These are phyloP conservation scores for Sebastes schlegelii DNA, from an alignment of 2,113 vertebrate species.

Conservation along the genomic window DNA sequence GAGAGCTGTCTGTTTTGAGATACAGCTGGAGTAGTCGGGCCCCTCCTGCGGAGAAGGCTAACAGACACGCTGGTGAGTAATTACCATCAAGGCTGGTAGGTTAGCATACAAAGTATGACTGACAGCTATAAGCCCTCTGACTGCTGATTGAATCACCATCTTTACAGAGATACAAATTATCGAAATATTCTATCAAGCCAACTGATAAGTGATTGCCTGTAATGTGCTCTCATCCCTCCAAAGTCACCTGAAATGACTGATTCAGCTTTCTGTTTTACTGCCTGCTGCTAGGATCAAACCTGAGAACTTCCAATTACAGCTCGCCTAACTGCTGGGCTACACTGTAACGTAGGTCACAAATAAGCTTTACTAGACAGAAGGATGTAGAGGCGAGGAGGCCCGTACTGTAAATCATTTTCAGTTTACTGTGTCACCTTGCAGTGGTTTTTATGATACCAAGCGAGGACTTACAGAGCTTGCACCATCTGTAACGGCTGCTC, in stretches of 20 bases:
- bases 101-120: constrained; percentile 63
- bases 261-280: not conserved
- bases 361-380: constrained; percentile 1
- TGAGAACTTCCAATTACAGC: constrained; percentile 7
- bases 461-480: not conserved
- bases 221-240: not conserved
- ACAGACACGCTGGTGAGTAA: constrained; percentile 63
- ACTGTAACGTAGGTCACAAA: constrained; percentile 2
- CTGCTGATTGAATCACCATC: constrained; percentile 45
- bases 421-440: constrained; percentile 13
- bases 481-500: constrained; percentile 25
- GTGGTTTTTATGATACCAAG: constrained; percentile 34
- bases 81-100: constrained; percentile 62
- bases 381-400: constrained; percentile 1
- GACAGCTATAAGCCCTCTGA: constrained; percentile 55
- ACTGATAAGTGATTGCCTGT: constrained; percentile 19
- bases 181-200: constrained; percentile 33
- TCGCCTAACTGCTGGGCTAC: not conserved
- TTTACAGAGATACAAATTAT: constrained; percentile 34
- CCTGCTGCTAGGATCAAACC: constrained; percentile 21
- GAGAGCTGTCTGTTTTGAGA: constrained; percentile 66
- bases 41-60: constrained; percentile 57
- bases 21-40: constrained; percentile 45
- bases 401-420: constrained; percentile 24
- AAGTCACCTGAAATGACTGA: constrained; percentile 15